Base-by-base conservation (phyloP, 2,113 vertebrate species). In the Pangasianodon gigas region DNA sequence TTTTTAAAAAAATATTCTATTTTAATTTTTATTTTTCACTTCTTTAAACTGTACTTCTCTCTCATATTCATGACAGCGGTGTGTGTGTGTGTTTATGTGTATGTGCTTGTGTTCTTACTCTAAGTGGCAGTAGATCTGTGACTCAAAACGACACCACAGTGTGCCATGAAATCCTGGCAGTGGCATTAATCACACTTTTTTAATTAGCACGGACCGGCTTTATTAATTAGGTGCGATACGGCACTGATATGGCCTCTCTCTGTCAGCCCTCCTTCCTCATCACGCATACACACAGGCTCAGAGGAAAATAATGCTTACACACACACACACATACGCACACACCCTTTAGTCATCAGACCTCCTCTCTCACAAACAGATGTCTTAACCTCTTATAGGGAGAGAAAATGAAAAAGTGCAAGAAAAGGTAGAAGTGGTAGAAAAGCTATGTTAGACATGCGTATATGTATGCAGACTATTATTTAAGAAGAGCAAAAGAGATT, bases 121-220 rank as follows among this genome's bases (percentile, higher is more conserved):
- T 52, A 89, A 77, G 67, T 84, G 54, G 85, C 87, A 77, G 74
- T 82, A 85, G 84, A 82, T 86, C 90, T 82, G 77, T 89, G 90
- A 91, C 84, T 86, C 87, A 89, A 88, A 91, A 86, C 62, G 88
- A 85, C 88, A 89, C 90, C 84, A 89, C 84, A 85, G 90, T 62
- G 87, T 85, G 90, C 88, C 88, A 92, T 91, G 91, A 89, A 91
- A 56, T 91, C 86, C 93, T 94, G 88, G 85, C 91, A 88, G 91
- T 89, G 92, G 92, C 92, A 95, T 95, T 95, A 93, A 95, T 95
- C 94, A 93, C 92, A 89, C 88, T 92, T 92, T 91, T 94, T 94
- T 94, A 94, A 95, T 93, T 94, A 91, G 94, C 92, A 91, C 81
- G 87, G 90, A 90, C 92, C 92, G 89, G 92, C 93, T 94, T 93